Base-by-base conservation (phyloP, 2,888 invertebrate species). In the Prenolepis imparis region DNA sequence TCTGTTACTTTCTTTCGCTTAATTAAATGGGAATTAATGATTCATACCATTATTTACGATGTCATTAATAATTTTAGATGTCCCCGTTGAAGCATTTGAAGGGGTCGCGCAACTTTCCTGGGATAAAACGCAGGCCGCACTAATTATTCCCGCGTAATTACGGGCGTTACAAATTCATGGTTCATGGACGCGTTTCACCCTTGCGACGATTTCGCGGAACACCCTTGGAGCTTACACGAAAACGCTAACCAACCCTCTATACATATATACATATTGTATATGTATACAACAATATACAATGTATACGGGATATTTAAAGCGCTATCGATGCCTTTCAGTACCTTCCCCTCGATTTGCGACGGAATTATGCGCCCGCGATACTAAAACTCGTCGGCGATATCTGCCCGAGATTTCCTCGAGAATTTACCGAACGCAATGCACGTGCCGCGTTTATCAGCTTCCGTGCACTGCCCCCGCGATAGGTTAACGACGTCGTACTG, bases 401-500 rank as follows among this genome's bases (percentile, higher is more conserved):
- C 61, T 28, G 52, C 6, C 2, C 78, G 63, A 73, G 81, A 84
- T 84, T 72, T 64, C 55, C 64, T 67, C 39, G 41, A 74, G 84
- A 84, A 81, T 84, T 81, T 80, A 67, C 64, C 72, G 32, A 57
- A 52, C 28, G 52, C 68, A 70, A 59, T 41, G 66, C 72, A 66
- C 81, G 44, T 67, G 83, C 57, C 72, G 64, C 21, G 15, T 83
- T 86, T 85, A 85, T 85, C 85, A 72, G 82, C 82, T 85, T 70
- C 80, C 80, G 82, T 82, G 66, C 81, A 32, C 32, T 64, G 55
- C 75, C 57, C 57, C 48, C 44, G 74, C 82, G 82, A 70, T 84
- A 75, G 72, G 80, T 83, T 83, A 86, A 84, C 86, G 82, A 84
- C 72, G 81, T 66, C 72, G 64, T 55, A 55, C 21, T 55, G 55